These are phyloP conservation scores for Triplophysa siluroides DNA, from an alignment of 2,113 vertebrate species.

Conservation along the genomic window DNA sequence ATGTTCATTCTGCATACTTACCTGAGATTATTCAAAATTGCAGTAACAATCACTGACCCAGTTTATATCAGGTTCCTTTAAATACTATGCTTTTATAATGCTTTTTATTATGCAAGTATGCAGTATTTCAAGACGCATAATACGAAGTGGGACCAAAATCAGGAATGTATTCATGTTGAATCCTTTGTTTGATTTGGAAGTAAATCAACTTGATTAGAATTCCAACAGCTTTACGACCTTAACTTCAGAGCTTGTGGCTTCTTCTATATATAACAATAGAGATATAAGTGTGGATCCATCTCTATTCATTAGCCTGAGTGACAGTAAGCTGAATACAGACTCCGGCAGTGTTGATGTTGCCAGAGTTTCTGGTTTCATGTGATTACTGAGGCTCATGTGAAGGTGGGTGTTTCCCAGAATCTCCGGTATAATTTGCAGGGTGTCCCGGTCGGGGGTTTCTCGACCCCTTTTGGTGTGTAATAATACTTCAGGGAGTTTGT, in stretches of 20 bases:
- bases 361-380: slow-evolving; percentile 39
- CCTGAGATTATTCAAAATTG: no score
- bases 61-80: no score
- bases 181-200: neutral
- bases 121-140: no score
- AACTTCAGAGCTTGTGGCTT: neutral
- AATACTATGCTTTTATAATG: no score
- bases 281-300: neutral
- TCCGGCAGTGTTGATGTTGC: neutral
- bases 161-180: no score
- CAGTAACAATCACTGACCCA: no score
- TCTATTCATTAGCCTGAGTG: slow-evolving; percentile 14
- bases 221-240: neutral
- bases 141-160: no score
- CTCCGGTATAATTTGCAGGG: neutral
- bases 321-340: slow-evolving; percentile 3
- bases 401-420: neutral
- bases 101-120: no score
- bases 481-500: no score
- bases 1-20: no score
- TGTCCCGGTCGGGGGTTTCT: neutral
- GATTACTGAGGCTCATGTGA: slow-evolving; percentile 31
- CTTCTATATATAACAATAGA: slow-evolving; percentile 34
- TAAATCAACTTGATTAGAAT: neutral
- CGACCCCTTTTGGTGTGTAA: neutral